Conservation (phyloP, 2,797 vertebrate species). For the Mycteria americana region DNA sequence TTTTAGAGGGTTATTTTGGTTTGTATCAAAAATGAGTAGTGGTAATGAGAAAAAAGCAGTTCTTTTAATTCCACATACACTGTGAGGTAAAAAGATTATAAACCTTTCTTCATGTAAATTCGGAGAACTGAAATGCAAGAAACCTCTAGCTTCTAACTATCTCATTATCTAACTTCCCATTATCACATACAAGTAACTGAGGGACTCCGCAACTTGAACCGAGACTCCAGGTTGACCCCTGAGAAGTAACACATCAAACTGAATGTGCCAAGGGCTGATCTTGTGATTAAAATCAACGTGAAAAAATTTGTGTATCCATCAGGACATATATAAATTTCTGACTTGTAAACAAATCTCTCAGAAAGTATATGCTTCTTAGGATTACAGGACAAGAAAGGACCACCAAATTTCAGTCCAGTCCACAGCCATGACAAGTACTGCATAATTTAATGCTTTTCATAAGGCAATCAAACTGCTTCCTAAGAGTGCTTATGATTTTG, state of each 20-base stretch:
- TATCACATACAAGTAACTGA: neutral
- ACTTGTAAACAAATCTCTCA: neutral
- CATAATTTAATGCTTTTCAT: neutral
- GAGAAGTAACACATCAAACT: neutral
- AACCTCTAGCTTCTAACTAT: neutral
- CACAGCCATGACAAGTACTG: neutral
- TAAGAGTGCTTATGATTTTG: neutral
- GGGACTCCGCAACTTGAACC: neutral
- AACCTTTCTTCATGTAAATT: neutral
- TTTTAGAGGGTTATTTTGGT: neutral
- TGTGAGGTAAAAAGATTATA: neutral
- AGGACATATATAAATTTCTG: neutral
- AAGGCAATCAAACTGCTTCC: neutral
- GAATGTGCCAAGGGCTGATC: rapidly evolving
- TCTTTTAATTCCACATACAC: neutral
- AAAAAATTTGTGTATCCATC: neutral
- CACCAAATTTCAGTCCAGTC: neutral
- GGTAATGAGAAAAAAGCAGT: neutral
- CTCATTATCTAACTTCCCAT: neutral
- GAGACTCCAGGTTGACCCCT: neutral
- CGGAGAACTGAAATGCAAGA: neutral
- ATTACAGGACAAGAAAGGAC: neutral
- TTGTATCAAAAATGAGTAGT: neutral
- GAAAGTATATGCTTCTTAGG: rapidly evolving
- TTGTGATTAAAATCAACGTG: neutral